Conservation (phyloP, 2,113 vertebrate species). For the Plecotus auritus region DNA sequence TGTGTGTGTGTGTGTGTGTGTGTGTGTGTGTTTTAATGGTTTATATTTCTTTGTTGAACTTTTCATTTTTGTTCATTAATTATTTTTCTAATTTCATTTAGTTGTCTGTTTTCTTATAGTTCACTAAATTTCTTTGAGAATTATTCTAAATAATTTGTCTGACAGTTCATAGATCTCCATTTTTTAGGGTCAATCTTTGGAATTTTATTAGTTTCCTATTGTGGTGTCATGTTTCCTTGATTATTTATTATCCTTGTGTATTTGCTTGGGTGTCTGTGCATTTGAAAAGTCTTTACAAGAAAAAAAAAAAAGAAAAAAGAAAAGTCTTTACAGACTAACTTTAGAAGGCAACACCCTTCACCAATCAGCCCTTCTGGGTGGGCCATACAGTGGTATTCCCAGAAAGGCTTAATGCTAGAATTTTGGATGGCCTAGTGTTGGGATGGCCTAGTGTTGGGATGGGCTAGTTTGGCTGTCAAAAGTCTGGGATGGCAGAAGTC, state of each 20-base stretch:
- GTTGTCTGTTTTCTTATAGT: not conserved
- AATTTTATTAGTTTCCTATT: not conserved
- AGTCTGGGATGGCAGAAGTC: not conserved
- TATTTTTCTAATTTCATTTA: not conserved
- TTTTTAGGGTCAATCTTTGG: not conserved
- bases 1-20: too few relatives aligned
- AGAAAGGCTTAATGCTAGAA: not conserved
- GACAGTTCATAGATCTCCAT: not conserved
- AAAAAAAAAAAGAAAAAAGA: too few relatives aligned
- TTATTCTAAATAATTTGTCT: not conserved
- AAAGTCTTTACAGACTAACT: not conserved
- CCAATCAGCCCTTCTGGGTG: not conserved
- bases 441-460: not conserved
- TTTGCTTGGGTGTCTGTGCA: not conserved
- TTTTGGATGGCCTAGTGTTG: not conserved
- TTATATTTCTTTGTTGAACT: not conserved
- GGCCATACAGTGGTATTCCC: not conserved
- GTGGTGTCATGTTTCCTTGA: not conserved
- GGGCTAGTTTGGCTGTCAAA: too few relatives aligned
- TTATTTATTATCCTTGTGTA: not conserved
- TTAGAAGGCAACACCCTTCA: not conserved
- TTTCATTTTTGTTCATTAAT: not conserved
- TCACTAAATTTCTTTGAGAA: not conserved
- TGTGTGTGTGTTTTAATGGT: not conserved
- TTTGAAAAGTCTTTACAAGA: not conserved